Evolutionary conservation across 2,113 vertebrate genomes (phyloP), one percentile per base, ranked within the genome.

Genomic region (Entomyzon cyanotis): DNA sequence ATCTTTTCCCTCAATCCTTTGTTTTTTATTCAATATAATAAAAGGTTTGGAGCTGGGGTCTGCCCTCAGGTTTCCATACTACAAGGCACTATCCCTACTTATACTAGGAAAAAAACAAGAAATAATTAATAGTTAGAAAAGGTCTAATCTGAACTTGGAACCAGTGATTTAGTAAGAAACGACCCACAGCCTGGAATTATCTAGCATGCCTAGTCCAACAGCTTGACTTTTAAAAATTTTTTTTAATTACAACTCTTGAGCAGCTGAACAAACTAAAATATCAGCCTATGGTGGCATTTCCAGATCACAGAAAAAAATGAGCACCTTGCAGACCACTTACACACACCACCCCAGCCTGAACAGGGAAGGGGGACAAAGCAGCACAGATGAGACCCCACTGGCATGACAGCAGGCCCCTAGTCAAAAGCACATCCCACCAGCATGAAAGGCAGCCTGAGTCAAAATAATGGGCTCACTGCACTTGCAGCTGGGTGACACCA

Each of bases 401-500:
- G 23, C 30, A 55, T 4, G 18, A 30, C 49, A 39, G 85, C 33
- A 49, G 44, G 69, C 41, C 27, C 15, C 11, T 9, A 9, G 6
- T 44, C 74, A 63, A 76, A 50, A 56, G 24, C 49, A 42, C 30
- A 52, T 17, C 37, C 42, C 6, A 1, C 49, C 4, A 31, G 44
- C 67, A 60, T 0, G 14, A 55, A n/a, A 73, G 39, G 33, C 5
- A 8, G 47, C 2, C 28, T 13, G 28, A 89, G 37, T 7, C 2
- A 0, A 5, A 55, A 18, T 30, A 71, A 42, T 0, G 8, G 27
- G n/a, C n/a, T 76, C 33, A 15, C 17, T 3, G 11, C 2, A 1
- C n/a, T 56, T 2, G 1, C 35, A 68, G 58, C 60, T 35, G 62
- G 14, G 23, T 37, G 63, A 50, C 1, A 7, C 15, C 30, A 22